Conservation (phyloP, 1,140 invertebrate genomes). For the Aphelenchoides fujianensis region DNA sequence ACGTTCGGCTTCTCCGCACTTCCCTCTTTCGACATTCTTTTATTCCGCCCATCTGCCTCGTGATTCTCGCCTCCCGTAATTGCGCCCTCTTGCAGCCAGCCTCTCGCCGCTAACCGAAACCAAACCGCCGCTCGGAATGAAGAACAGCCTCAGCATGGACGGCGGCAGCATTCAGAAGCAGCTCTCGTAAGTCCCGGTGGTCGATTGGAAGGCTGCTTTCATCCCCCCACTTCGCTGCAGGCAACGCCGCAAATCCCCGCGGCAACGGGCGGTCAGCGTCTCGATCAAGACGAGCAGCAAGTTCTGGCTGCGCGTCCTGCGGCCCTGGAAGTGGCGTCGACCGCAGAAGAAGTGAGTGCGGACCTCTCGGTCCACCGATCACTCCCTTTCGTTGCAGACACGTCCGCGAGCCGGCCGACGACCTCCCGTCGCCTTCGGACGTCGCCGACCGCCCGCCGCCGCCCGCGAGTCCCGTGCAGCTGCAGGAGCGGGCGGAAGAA, state of each 20-base stretch:
- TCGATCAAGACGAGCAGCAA: slow-evolving; percentile 20
- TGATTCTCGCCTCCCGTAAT: too few relatives aligned
- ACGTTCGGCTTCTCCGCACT: too few relatives aligned
- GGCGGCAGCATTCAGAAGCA: neutral
- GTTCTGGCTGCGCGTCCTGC: slow-evolving; percentile 36
- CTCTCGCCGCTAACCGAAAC: slow-evolving; percentile 40
- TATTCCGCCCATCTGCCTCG: too few relatives aligned
- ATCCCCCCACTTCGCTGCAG: too few relatives aligned
- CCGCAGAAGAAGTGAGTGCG: slow-evolving; percentile 13
- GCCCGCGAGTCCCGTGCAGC: too few relatives aligned
- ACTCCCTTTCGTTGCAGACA: neutral
- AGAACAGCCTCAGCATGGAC: slow-evolving; percentile 35
- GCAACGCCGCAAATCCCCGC: too few relatives aligned
- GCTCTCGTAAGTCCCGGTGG: neutral
- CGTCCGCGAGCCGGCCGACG: neutral
- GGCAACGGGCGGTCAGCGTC: slow-evolving; percentile 14
- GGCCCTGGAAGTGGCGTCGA: slow-evolving; percentile 39
- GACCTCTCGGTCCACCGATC: slow-evolving; percentile 8
- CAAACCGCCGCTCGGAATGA: slow-evolving; percentile 45
- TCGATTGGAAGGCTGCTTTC: too few relatives aligned
- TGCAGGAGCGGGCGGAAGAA: too few relatives aligned
- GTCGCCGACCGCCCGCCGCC: too few relatives aligned
- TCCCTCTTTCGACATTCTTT: too few relatives aligned
- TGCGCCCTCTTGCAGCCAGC: slow-evolving; percentile 4
- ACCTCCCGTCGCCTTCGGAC: too few relatives aligned